These are phyloP conservation scores for Orycteropus afer DNA, from an alignment of 2,113 vertebrate species.

Conservation along the genomic window DNA sequence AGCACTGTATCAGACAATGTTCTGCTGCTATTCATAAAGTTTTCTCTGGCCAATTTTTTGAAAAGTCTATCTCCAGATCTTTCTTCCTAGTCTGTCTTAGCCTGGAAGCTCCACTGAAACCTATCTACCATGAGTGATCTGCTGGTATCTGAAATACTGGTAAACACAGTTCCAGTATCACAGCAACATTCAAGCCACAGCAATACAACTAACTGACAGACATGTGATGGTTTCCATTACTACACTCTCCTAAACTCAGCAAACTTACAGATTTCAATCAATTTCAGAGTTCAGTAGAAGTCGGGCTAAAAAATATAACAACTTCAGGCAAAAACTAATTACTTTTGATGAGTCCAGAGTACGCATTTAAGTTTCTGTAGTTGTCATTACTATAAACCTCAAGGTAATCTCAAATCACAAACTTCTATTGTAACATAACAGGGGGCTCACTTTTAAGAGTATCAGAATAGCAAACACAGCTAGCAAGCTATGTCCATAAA, in stretches of 20 bases:
- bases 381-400: not conserved
- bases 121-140: too few relatives aligned
- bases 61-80: too few relatives aligned
- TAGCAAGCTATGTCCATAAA: not conserved
- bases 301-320: not conserved
- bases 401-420: not conserved
- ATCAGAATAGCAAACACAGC: not conserved
- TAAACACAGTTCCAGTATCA: too few relatives aligned
- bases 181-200: too few relatives aligned
- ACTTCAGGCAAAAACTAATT: conserved; percentile 1
- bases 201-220: too few relatives aligned
- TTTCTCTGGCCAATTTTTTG: too few relatives aligned
- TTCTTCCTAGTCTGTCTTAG: too few relatives aligned
- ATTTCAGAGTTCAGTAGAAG: not conserved
- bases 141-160: too few relatives aligned
- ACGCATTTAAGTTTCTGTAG: not conserved
- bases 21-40: too few relatives aligned
- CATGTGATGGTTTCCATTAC: too few relatives aligned
- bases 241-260: not conserved
- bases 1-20: too few relatives aligned
- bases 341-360: not conserved
- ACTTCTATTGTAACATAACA: not conserved
- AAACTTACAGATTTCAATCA: not conserved
- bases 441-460: not conserved
- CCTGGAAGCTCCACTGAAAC: too few relatives aligned